Base-by-base conservation (phyloP, 2,888 invertebrate species). In the Sarcophaga rosellei region DNA sequence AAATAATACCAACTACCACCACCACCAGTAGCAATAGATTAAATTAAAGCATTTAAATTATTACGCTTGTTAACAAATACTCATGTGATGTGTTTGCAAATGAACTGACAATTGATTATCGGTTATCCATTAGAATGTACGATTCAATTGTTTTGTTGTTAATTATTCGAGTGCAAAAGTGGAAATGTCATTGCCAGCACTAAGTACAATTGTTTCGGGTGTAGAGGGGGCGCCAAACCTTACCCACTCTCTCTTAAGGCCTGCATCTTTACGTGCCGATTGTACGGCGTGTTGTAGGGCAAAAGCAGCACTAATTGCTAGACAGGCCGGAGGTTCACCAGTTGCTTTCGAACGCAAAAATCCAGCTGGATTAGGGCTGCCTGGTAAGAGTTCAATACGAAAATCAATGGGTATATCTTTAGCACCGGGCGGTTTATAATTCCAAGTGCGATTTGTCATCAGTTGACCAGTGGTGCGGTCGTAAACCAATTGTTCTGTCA, bases 331-430 rank as follows among this genome's bases (percentile, higher is more conserved):
- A 45, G 95, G 95, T 89, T 95, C 95, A 2, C 95, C 95, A 2
- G 95, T 94, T 1, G 95, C 95, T 94, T 97, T 97, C 0, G 94
- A 96, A 82, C 96, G 94, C 75, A 96, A 92, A 11, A 96, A 95
- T 20, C 96, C 96, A 15, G 92, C 90, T 0, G 94, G 94, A 91
- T 96, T 96, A 1, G 94, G 94, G 23, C 94, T 94, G 88, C 96
- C 95, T 88, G 95, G 95, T 20, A 95, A 93, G 86, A 97, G 95
- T 88, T 95, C 95, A 4, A 96, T 93, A 84, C 96, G 94, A 89
- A 96, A 96, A 91, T 96, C 96, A 17, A 95, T 94, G 0, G 96
- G 96, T 89, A 96, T 96, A 89, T 97, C 96, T 89, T 96, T 96
- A 0, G 95, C 94, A 0, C 96, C 96, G 0, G 96, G 96, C 2